These are phyloP conservation scores for Sebastes alutus DNA, from an alignment of 2,797 vertebrate genomes.

Conservation along the genomic window DNA sequence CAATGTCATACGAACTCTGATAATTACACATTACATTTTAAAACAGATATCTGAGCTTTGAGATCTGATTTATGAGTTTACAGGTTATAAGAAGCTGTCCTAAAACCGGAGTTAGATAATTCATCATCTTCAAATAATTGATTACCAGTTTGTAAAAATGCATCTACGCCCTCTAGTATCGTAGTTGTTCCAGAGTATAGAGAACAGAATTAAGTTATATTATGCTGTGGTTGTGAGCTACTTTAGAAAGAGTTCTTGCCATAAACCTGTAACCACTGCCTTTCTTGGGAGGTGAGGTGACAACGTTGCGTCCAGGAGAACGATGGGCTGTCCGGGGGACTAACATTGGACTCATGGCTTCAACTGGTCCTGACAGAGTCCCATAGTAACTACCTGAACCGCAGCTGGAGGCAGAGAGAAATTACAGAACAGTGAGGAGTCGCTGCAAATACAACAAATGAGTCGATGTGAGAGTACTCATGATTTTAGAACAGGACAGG, in stretches of 20 bases:
- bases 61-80: not conserved
- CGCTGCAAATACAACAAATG: fast-evolving
- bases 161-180: not conserved
- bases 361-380: slow-evolving; percentile 84
- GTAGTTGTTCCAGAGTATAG: not conserved
- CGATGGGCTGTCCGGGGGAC: slow-evolving; percentile 69
- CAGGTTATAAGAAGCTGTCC: not conserved
- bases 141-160: not conserved
- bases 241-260: slow-evolving; percentile 14
- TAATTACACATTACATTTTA: not conserved
- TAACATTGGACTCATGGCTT: slow-evolving; percentile 82
- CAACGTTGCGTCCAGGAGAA: slow-evolving; percentile 87
- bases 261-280: slow-evolving; percentile 90
- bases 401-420: slow-evolving; percentile 73
- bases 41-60: not conserved
- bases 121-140: not conserved
- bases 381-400: slow-evolving; percentile 89
- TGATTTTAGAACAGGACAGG: not conserved
- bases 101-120: not conserved
- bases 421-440: not conserved
- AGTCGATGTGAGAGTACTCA: not conserved
- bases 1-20: no score
- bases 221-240: not conserved
- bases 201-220: not conserved
- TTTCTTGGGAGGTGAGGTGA: slow-evolving; percentile 88